phyloP scores from a whole-genome alignment of 2,113 vertebrate species.

The Bungarus multicinctus region DNA sequence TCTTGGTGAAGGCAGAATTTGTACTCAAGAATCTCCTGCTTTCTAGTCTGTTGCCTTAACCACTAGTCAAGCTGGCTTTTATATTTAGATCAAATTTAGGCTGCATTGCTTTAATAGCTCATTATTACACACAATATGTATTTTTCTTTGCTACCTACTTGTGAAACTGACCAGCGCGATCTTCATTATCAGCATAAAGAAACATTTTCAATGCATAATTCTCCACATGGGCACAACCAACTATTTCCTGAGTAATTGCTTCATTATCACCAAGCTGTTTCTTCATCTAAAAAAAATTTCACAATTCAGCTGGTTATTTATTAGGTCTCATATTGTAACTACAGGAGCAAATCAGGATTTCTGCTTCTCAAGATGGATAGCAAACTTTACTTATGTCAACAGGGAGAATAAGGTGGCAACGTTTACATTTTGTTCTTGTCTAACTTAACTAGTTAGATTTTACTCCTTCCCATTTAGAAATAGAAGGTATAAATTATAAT shows the following conservation, averaged over 20 bases:
- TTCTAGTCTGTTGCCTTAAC: not conserved
- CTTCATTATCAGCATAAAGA: constrained; percentile 96
- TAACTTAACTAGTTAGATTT: not conserved
- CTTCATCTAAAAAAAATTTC: constrained; percentile 85
- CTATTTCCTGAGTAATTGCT: constrained; percentile 93
- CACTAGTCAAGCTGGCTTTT: not conserved
- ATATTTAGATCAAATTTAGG: not conserved
- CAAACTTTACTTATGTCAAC: not conserved
- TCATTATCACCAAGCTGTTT: constrained; percentile 90
- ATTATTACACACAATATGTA: not conserved
- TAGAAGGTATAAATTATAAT: not conserved
- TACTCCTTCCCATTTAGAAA: not conserved
- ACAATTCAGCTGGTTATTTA: constrained; percentile 29
- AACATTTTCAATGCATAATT: constrained; percentile 99
- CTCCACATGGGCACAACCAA: constrained; percentile 94
- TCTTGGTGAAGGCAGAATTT: not conserved
- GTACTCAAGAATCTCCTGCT: not conserved
- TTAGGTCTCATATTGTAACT: constrained; percentile 21
- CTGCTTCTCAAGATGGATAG: not conserved
- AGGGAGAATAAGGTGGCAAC: not conserved
- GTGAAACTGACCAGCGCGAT: constrained; percentile 89
- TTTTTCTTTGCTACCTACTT: constrained; percentile 78
- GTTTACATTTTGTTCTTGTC: not conserved
- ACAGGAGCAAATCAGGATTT: not conserved
- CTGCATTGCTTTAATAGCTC: not conserved